These are phyloP conservation scores for Hycleus cichorii DNA, from an alignment of 1,140 invertebrate species.

Conservation along the genomic window DNA sequence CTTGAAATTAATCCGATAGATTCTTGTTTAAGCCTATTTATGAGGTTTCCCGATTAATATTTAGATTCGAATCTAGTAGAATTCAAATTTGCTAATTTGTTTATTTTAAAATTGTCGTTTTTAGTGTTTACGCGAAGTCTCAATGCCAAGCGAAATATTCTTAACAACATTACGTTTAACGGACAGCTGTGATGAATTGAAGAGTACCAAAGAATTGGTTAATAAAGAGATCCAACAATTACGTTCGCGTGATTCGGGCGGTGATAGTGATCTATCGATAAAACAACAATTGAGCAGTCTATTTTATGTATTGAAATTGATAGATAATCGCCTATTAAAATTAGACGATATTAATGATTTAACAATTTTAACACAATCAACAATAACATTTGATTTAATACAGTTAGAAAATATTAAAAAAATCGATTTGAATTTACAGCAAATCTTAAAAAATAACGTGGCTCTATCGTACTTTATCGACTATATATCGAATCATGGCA, in stretches of 20 bases:
- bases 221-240: conserved; percentile 71
- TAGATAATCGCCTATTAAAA: conserved; percentile 59
- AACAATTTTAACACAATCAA: too few relatives aligned
- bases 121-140: conserved; percentile 68
- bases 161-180: conserved; percentile 71
- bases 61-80: not conserved
- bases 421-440: conserved; percentile 64
- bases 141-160: conserved; percentile 74
- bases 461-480: conserved; percentile 77
- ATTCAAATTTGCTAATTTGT: not conserved
- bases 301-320: conserved; percentile 69
- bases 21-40: too few relatives aligned
- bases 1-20: too few relatives aligned
- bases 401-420: conserved; percentile 47
- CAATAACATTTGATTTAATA: conserved; percentile 22
- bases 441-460: conserved; percentile 73
- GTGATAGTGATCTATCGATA: conserved; percentile 72
- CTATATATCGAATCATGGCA: conserved; percentile 64
- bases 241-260: conserved; percentile 74
- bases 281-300: conserved; percentile 87
- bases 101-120: not conserved
- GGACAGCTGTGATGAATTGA: conserved; percentile 71
- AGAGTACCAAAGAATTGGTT: conserved; percentile 70
- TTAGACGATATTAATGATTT: conserved; percentile 33
- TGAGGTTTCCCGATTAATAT: not conserved